Conservation (phyloP, 2,888 invertebrate genomes). For the Leptopilina drosophilae region DNA sequence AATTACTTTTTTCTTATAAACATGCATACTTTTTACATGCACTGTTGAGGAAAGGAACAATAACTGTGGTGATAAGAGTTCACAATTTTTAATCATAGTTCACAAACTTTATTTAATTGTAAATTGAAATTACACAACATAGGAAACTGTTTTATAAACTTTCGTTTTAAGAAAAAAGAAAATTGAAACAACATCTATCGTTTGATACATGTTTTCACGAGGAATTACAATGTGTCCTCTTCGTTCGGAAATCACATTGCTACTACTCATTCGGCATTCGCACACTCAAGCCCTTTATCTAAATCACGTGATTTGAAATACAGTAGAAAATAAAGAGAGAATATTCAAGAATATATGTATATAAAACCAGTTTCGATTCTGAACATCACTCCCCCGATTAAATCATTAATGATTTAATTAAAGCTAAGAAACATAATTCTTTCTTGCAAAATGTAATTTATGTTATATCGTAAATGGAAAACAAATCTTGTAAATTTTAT, state of each 20-base stretch:
- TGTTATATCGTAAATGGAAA: background rate
- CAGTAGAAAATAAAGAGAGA: too few species aligned
- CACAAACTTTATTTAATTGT: background rate
- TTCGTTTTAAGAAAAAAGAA: background rate
- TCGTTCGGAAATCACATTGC: background rate
- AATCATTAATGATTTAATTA: conserved; percentile 4
- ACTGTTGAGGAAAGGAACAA: conserved; percentile 5
- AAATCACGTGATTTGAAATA: background rate
- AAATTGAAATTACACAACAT: background rate
- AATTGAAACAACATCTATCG: conserved; percentile 1
- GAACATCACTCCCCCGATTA: background rate
- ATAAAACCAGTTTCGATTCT: too few species aligned
- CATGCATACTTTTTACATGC: too few species aligned
- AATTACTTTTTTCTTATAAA: too few species aligned
- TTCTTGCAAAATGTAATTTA: background rate
- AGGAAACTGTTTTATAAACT: background rate
- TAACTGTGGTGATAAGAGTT: background rate
- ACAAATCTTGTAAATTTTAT: background rate
- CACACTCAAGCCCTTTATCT: background rate
- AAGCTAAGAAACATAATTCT: background rate
- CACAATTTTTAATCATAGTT: background rate
- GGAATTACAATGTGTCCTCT: conserved; percentile 2
- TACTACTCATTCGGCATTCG: conserved; percentile 1
- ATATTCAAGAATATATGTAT: too few species aligned
- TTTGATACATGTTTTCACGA: conserved; percentile 2